A percentile compares a stretch with the other conserved stretches of the same genome.
Evolutionary conservation across 2,888 invertebrate species (phyloP).

Genomic region (Lamproptera curius): DNA sequence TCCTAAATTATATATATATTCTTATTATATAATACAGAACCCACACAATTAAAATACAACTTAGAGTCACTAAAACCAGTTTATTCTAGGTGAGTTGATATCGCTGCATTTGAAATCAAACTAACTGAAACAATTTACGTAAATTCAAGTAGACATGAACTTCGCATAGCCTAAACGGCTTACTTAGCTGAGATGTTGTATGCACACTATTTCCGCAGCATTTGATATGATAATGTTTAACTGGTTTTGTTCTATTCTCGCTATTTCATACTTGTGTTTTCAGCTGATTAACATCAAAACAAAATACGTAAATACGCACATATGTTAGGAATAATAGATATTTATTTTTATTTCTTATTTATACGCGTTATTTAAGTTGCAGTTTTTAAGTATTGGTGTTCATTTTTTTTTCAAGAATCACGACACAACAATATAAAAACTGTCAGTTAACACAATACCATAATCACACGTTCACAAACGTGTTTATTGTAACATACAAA

Average conservation of each 20-base stretch:
- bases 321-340: too few species aligned
- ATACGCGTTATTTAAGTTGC: too few species aligned
- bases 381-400: too few species aligned
- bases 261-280: background rate
- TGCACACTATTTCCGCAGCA: constrained; percentile 15
- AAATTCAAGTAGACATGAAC: constrained; percentile 8
- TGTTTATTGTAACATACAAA: constrained; percentile 16
- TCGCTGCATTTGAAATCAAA: constrained; percentile 1
- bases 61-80: too few species aligned
- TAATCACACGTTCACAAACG: background rate
- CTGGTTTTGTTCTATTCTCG: background rate
- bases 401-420: too few species aligned
- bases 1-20: too few species aligned
- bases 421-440: too few species aligned
- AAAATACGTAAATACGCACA: too few species aligned
- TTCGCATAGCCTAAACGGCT: constrained; percentile 1
- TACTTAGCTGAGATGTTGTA: constrained; percentile 14
- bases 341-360: too few species aligned
- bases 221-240: constrained; percentile 14
- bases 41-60: too few species aligned
- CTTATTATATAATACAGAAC: too few species aligned
- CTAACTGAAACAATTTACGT: constrained; percentile 6
- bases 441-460: background rate
- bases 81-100: constrained; percentile 3
- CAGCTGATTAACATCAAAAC: too few species aligned